A percentile compares a stretch with the other conserved stretches of the same genome.
phyloP scores from a whole-genome alignment of 1,140 invertebrate genomes.

The Drosophila punjabiensis region DNA sequence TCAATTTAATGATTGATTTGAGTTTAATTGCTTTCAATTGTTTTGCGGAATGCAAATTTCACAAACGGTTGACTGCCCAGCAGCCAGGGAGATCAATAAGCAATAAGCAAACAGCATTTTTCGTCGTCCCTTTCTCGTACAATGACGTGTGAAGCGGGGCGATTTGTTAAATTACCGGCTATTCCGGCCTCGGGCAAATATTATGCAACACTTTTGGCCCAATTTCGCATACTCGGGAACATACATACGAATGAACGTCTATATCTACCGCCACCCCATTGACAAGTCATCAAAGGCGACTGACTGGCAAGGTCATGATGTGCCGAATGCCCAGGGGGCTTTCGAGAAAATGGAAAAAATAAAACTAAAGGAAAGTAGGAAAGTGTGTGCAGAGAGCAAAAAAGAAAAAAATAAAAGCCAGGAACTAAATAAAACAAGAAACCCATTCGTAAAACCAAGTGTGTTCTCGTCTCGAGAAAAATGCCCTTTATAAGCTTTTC shows the following conservation, averaged over 20 bases:
- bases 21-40: slow-evolving; percentile 77
- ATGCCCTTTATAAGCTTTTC: not conserved
- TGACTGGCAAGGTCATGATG: slow-evolving; percentile 74
- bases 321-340: slow-evolving; percentile 73
- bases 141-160: slow-evolving; percentile 53
- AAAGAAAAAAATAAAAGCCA: not conserved
- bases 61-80: slow-evolving; percentile 41
- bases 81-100: slow-evolving; percentile 16
- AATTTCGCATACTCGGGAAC: slow-evolving; percentile 36
- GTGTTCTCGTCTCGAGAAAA: not conserved
- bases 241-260: not conserved
- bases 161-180: slow-evolving; percentile 57
- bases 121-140: not conserved
- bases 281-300: slow-evolving; percentile 74
- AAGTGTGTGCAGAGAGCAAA: slow-evolving; percentile 23
- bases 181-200: slow-evolving; percentile 65
- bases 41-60: slow-evolving; percentile 59
- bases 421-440: not conserved
- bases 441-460: not conserved
- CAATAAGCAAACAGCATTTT: slow-evolving; percentile 36
- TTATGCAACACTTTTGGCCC: slow-evolving; percentile 79
- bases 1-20: slow-evolving; percentile 58
- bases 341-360: slow-evolving; percentile 56
- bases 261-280: slow-evolving; percentile 49
- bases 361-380: slow-evolving; percentile 52